These are phyloP conservation scores for Chloebia gouldiae DNA, from an alignment of 2,113 vertebrate genomes.

Conservation along the genomic window DNA sequence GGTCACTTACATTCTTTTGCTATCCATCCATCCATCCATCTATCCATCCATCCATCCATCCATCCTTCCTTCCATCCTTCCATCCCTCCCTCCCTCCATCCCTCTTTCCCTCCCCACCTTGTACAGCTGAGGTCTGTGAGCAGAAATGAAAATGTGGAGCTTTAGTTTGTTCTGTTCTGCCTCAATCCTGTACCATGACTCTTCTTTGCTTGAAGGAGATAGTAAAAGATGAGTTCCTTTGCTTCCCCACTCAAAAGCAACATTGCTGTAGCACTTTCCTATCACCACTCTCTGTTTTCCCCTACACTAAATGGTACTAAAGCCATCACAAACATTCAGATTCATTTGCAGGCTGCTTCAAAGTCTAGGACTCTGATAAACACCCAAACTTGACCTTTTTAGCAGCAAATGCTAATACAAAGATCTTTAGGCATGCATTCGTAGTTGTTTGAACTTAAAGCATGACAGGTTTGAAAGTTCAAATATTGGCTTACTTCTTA, in stretches of 20 bases:
- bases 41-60: no score
- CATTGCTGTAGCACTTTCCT: neutral
- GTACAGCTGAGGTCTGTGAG: neutral
- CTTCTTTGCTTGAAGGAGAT: neutral
- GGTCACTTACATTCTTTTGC: neutral
- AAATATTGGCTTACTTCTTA: neutral
- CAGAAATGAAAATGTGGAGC: neutral
- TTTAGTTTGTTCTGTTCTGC: neutral
- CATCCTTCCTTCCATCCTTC: neutral
- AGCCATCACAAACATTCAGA: neutral
- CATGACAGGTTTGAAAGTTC: neutral
- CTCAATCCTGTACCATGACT: neutral
- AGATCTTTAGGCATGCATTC: neutral
- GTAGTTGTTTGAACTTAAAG: neutral
- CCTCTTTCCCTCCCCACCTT: fast-evolving
- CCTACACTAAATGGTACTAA: neutral
- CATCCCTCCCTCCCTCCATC: neutral
- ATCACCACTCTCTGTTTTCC: neutral
- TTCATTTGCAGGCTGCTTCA: neutral
- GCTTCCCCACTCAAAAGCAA: neutral
- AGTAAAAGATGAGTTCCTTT: neutral
- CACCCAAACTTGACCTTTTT: neutral
- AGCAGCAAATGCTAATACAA: neutral
- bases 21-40: no score
- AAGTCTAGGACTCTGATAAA: neutral